Percentiles rank a stretch among this genome's conserved stretches.
Conservation (phyloP, 1,140 invertebrate genomes). For the Pentalonia nigronervosa region DNA sequence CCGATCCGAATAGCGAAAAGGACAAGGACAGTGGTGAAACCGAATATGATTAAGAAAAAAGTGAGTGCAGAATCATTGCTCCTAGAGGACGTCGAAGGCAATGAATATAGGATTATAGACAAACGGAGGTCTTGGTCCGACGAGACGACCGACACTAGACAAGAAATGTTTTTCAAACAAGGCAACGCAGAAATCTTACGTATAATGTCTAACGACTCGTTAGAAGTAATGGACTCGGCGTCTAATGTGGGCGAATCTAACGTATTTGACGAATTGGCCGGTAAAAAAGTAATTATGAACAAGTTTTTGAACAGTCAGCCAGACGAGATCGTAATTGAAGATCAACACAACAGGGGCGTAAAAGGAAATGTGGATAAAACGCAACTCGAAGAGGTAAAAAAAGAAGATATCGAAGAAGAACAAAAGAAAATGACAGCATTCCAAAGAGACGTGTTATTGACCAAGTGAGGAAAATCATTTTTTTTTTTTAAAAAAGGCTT, state of each 20-base stretch:
- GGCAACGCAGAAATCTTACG: slow-evolving; percentile 64
- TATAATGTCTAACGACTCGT: slow-evolving; percentile 33
- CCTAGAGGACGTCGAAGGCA: slow-evolving; percentile 43
- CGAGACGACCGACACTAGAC: slow-evolving; percentile 62
- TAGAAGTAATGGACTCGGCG: slow-evolving; percentile 60
- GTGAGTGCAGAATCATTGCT: slow-evolving; percentile 18
- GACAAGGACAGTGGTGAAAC: not conserved
- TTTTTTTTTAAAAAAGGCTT: not conserved
- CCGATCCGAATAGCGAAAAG: slow-evolving; percentile 26
- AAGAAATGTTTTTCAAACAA: slow-evolving; percentile 80
- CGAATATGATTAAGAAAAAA: not conserved
- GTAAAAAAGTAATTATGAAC: slow-evolving; percentile 81
- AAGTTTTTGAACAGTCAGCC: slow-evolving; percentile 82
- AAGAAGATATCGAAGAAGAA: slow-evolving; percentile 58
- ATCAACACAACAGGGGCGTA: not conserved
- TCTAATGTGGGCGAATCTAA: slow-evolving; percentile 59
- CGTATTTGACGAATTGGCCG: slow-evolving; percentile 68
- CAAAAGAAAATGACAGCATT: slow-evolving; percentile 60
- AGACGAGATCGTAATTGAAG: not conserved
- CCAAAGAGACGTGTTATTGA: slow-evolving; percentile 62
- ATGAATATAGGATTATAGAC: slow-evolving; percentile 45
- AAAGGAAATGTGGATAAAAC: slow-evolving; percentile 58
- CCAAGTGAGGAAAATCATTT: slow-evolving; percentile 53
- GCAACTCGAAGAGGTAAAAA: slow-evolving; percentile 61
- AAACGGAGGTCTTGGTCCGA: slow-evolving; percentile 46